Evolutionary conservation across 2,113 vertebrate genomes (phyloP).

Genomic region (Cranoglanis bouderius): DNA sequence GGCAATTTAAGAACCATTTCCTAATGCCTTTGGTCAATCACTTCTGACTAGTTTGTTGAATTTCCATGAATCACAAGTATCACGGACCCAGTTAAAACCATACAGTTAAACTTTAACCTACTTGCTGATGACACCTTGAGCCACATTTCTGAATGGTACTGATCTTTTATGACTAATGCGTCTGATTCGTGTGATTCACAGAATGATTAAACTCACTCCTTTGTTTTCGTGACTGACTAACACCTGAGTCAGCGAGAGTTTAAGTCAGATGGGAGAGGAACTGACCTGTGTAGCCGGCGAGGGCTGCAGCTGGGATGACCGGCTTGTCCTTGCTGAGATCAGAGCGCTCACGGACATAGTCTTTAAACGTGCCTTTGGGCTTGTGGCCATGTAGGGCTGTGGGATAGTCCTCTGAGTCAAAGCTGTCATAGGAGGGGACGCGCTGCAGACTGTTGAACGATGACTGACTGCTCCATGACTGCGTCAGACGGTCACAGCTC

Average conservation of each 20-base stretch:
- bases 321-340: slow-evolving; percentile 99
- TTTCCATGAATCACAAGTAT: background rate
- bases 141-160: background rate
- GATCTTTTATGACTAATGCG: slow-evolving; percentile 15
- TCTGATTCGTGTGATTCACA: slow-evolving; percentile 18
- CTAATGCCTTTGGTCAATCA: too few relatives aligned
- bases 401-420: slow-evolving; percentile 96
- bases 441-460: slow-evolving; percentile 98
- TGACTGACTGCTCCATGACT: slow-evolving; percentile 98
- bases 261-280: rapidly evolving
- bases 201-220: slow-evolving; percentile 2
- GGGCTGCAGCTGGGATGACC: slow-evolving; percentile 94
- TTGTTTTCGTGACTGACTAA: slow-evolving; percentile 12
- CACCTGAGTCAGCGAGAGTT: background rate
- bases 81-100: background rate
- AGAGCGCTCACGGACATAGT: slow-evolving; percentile 96
- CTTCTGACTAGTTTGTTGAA: background rate
- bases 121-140: background rate
- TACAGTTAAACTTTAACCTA: slow-evolving; percentile 9
- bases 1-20: too few relatives aligned
- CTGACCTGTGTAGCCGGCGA: slow-evolving; percentile 98
- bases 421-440: slow-evolving; percentile 97
- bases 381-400: slow-evolving; percentile 88
- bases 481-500: slow-evolving; percentile 92
- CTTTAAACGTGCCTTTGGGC: slow-evolving; percentile 99